Conservation (phyloP, 1,140 invertebrate species). For the Pantala flavescens region DNA sequence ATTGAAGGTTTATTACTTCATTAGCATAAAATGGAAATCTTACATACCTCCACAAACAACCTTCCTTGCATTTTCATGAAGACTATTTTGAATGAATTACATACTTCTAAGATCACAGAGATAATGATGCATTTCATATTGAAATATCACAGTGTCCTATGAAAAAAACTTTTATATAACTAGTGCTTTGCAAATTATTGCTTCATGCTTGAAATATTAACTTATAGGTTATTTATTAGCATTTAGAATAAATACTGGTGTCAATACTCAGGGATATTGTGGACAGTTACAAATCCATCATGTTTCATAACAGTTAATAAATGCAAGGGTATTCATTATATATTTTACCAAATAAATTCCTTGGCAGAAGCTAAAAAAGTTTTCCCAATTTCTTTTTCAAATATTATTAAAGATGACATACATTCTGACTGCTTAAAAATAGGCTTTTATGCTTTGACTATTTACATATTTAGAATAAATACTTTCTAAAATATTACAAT, state of each 20-base stretch:
- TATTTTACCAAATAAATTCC: background rate
- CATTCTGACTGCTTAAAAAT: background rate
- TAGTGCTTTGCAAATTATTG: background rate
- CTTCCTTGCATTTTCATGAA: background rate
- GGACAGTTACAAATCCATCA: background rate
- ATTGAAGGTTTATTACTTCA: background rate
- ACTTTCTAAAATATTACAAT: background rate
- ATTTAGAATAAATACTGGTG: background rate
- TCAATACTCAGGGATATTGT: background rate
- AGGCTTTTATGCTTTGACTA: background rate
- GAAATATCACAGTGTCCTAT: conserved; percentile 2
- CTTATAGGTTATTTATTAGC: background rate
- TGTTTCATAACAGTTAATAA: background rate
- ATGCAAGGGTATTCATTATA: background rate
- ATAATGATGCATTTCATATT: background rate
- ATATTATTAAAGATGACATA: background rate
- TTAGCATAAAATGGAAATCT: background rate
- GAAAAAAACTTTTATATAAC: background rate
- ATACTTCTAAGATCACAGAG: background rate
- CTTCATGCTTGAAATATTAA: background rate
- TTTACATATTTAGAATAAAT: background rate
- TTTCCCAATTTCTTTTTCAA: background rate
- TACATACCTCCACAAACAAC: background rate
- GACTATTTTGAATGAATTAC: background rate
- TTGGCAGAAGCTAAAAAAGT: background rate